phyloP scores from a whole-genome alignment of 2,888 invertebrate species.

The Agonopterix arenella region DNA sequence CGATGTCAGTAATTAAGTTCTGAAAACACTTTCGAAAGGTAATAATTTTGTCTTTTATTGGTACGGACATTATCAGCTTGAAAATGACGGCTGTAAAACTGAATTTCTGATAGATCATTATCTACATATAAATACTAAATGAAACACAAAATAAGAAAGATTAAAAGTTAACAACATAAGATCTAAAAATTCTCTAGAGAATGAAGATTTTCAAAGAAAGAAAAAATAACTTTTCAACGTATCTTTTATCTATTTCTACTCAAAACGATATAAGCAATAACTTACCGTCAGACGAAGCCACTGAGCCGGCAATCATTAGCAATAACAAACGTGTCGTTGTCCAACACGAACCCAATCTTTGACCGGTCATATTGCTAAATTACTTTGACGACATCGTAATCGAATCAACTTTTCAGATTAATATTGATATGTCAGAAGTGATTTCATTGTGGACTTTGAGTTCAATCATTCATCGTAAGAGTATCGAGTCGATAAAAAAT shows the following conservation, averaged over 20 bases:
- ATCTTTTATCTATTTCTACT: not conserved
- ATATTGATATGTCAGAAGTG: constrained; percentile 43
- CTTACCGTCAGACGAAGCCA: constrained; percentile 62
- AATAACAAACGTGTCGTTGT: constrained; percentile 40
- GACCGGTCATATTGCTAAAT: constrained; percentile 52
- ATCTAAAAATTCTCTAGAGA: too few species aligned
- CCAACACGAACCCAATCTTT: constrained; percentile 44
- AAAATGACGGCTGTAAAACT: too few species aligned
- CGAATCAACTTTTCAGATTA: constrained; percentile 46
- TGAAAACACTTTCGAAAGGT: too few species aligned
- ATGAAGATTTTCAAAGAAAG: too few species aligned
- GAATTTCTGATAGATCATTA: too few species aligned
- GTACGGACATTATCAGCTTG: not conserved
- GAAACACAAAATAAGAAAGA: too few species aligned
- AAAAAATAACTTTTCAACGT: too few species aligned
- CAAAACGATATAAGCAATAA: constrained; percentile 9
- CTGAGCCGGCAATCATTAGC: constrained; percentile 43
- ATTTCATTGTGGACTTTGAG: constrained; percentile 44
- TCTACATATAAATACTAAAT: too few species aligned
- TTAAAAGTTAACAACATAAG: too few species aligned
- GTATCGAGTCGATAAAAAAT: constrained; percentile 61
- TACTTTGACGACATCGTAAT: constrained; percentile 57
- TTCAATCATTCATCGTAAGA: constrained; percentile 56
- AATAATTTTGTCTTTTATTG: not conserved
- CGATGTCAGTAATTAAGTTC: too few species aligned